Evolutionary conservation across 1,140 invertebrate genomes (phyloP).

Genomic region (Ceratosolen solmsi): DNA sequence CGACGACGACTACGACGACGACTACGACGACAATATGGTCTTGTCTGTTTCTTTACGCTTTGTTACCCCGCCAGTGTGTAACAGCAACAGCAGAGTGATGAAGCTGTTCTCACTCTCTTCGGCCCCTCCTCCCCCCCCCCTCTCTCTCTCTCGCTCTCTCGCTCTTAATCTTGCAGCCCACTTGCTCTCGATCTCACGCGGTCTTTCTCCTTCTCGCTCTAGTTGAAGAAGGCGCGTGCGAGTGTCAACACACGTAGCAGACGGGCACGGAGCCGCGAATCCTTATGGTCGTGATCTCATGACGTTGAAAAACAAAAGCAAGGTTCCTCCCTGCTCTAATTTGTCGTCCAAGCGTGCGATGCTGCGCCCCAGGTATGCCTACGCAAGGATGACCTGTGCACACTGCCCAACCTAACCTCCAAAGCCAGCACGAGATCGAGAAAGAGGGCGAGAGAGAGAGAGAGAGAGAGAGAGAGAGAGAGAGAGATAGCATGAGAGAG

Average conservation of each 20-base stretch:
- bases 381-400: background rate
- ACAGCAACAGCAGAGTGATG: background rate
- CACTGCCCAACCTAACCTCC: slow-evolving; percentile 1
- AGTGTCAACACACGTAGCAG: slow-evolving; percentile 23
- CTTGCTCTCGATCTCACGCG: background rate
- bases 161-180: background rate
- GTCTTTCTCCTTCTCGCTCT: background rate
- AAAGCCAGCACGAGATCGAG: background rate
- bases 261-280: background rate
- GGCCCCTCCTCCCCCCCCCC: no score
- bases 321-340: no score
- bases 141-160: no score
- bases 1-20: background rate
- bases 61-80: background rate
- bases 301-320: background rate
- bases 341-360: background rate
- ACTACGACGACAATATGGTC: slow-evolving; percentile 4
- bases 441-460: no score
- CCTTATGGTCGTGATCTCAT: background rate
- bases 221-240: background rate
- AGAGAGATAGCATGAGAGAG: no score
- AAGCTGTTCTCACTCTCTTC: background rate
- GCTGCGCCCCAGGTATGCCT: background rate
- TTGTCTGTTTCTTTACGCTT: slow-evolving; percentile 29
- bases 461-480: no score